Evolutionary conservation across 30 jellyfish, hydroid and myxozoan genomes (phyloP).

Genomic region (Morbakka virulenta): DNA sequence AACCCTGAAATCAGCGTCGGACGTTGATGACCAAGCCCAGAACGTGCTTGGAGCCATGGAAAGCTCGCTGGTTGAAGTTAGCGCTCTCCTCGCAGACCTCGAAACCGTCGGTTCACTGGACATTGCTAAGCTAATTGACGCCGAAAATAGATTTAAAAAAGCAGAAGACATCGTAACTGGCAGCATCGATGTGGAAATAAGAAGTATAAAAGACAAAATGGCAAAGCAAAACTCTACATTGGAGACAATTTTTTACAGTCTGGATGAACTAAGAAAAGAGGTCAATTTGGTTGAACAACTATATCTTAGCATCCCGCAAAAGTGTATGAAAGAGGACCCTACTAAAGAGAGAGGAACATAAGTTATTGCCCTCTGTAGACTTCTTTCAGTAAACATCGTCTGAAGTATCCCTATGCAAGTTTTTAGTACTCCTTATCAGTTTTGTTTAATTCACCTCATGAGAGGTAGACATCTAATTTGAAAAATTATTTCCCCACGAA

Average conservation of each 20-base stretch:
- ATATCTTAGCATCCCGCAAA: slow-evolving; percentile 48
- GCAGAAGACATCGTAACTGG: slow-evolving; percentile 63
- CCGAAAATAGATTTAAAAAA: slow-evolving; percentile 71
- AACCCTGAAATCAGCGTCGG: background rate
- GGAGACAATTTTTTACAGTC: slow-evolving; percentile 39
- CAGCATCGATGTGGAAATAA: slow-evolving; percentile 53
- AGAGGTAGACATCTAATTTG: no score
- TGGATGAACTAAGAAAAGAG: slow-evolving; percentile 67
- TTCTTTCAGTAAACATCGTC: no score
- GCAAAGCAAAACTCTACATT: slow-evolving; percentile 39
- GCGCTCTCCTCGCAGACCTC: slow-evolving; percentile 61
- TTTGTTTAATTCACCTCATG: no score
- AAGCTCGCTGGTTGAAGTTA: slow-evolving; percentile 53
- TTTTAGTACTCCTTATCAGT: no score
- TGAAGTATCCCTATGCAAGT: no score
- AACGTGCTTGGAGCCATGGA: background rate
- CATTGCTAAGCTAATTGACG: slow-evolving; percentile 70
- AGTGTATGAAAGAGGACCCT: slow-evolving; percentile 40
- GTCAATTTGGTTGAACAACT: slow-evolving; percentile 40
- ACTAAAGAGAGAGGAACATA: slow-evolving; percentile 8
- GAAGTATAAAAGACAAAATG: slow-evolving; percentile 22
- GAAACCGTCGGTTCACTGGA: slow-evolving; percentile 45
- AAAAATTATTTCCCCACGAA: no score
- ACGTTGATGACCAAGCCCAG: slow-evolving; percentile 37
- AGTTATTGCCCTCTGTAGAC: no score